Conservation (phyloP, 2,797 vertebrate genomes). For the Characodon lateralis region DNA sequence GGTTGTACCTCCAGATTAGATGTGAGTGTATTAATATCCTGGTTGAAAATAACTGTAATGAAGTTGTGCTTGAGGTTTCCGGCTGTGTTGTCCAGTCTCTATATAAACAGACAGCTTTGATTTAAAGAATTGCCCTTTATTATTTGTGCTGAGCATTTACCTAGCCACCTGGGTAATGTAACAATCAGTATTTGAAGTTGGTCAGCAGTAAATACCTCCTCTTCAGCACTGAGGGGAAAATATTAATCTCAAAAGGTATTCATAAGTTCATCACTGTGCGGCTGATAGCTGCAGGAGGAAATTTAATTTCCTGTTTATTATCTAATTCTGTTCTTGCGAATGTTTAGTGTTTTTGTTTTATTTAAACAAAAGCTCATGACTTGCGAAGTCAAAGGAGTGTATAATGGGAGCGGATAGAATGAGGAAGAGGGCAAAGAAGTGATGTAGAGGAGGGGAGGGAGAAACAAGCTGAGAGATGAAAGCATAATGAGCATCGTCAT, state of each 20-base stretch:
- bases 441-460: conserved; percentile 20
- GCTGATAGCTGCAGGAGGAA: conserved; percentile 19
- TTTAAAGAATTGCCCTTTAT: conserved; percentile 37
- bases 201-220: conserved; percentile 70
- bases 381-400: conserved; percentile 13
- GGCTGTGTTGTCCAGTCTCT: conserved; percentile 37
- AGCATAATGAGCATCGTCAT: conserved; percentile 72
- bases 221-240: conserved; percentile 56
- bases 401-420: conserved; percentile 45
- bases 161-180: conserved; percentile 61
- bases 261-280: conserved; percentile 29
- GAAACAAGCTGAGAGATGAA: conserved; percentile 58
- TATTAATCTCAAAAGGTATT: conserved; percentile 46
- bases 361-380: conserved; percentile 12
- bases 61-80: conserved; percentile 23
- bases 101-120: conserved; percentile 56
- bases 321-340: not conserved
- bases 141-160: conserved; percentile 59
- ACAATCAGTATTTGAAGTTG: conserved; percentile 41
- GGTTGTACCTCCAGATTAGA: conserved; percentile 10
- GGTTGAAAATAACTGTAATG: conserved; percentile 28
- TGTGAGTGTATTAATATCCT: conserved; percentile 26
- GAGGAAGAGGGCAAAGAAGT: conserved; percentile 47
- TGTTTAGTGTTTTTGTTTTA: not conserved
- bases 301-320: conserved; percentile 19